These are phyloP conservation scores for Oceanodroma tethys DNA, from an alignment of 2,113 vertebrate species.

Conservation along the genomic window DNA sequence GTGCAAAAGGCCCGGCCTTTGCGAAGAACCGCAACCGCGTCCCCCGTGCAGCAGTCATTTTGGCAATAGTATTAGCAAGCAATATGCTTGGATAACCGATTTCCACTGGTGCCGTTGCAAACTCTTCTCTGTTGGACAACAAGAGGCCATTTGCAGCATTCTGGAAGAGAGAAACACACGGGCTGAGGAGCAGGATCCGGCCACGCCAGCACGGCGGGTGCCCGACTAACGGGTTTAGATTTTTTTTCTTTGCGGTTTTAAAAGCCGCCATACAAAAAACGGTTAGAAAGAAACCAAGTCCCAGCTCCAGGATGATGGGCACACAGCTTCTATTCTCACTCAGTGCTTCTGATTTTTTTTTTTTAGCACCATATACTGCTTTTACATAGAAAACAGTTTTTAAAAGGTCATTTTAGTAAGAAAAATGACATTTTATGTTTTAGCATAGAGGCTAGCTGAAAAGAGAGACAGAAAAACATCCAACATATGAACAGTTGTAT, in stretches of 20 bases:
- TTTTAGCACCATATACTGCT: neutral
- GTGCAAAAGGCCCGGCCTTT: neutral
- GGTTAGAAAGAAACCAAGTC: neutral
- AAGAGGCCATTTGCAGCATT: slow-evolving; percentile 30
- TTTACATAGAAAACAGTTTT: neutral
- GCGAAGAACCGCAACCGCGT: slow-evolving; percentile 64
- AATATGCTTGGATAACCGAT: slow-evolving; percentile 79
- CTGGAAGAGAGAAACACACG: slow-evolving; percentile 7
- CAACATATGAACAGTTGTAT: neutral
- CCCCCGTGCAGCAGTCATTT: slow-evolving; percentile 33
- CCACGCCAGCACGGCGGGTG: no score
- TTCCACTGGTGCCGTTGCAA: slow-evolving; percentile 43
- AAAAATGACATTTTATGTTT: neutral
- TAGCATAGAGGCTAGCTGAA: accelerated
- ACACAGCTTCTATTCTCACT: neutral
- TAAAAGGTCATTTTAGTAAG: neutral
- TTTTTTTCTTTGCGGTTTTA: no score
- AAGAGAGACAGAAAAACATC: neutral
- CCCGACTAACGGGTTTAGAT: accelerated
- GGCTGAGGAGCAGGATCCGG: neutral
- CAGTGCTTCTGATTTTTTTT: neutral
- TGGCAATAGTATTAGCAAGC: slow-evolving; percentile 72
- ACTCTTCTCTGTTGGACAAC: neutral
- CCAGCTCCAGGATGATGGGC: neutral
- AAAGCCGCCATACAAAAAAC: accelerated